Base-by-base conservation (phyloP, 2,888 invertebrate genomes). In the Cosmia trapezina region DNA sequence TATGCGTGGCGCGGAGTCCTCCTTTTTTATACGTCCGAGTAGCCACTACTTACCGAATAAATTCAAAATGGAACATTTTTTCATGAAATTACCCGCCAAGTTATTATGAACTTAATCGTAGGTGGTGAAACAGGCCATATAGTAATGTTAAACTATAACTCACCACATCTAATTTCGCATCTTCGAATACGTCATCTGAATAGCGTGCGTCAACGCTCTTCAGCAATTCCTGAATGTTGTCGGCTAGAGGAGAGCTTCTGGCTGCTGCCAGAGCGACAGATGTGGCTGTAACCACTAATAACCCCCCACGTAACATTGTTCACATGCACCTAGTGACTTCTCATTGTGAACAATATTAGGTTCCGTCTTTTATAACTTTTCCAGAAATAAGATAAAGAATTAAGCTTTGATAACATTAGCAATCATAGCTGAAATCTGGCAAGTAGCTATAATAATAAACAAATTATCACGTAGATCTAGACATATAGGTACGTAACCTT, bases 121-220 rank as follows among this genome's bases (percentile, higher is more conserved):
- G n/a, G n/a, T n/a, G n/a, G n/a, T n/a, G n/a, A n/a, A n/a, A n/a
- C n/a, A n/a, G n/a, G n/a, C n/a, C n/a, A n/a, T n/a, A n/a, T n/a
- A n/a, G n/a, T 56, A 47, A 28, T n/a, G 2, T 43, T 22, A 28
- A 49, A 33, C n/a, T 45, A 19, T 54, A 45, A 92, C 95, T 92
- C 81, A 96, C 96, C 89, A 92, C 93, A 77, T 92, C 92, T 62
- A 96, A 86, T 4, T 67, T 70, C 43, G 96, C 94, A 88, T 96
- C 96, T 90, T 94, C 93, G 5, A 89, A 56, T 22, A 96, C 86
- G 73, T 94, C 85, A 72, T 91, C 86, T 14, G 95, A 95, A 89
- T 89, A 81, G 80, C 91, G 72, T 53, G 73, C n/a, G 56, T 69
- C 83, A 7, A 85, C 76, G 45, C 77, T 85, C 64, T 78, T 84